Percentiles rank a stretch among this genome's conserved stretches.
Conservation (phyloP, 2,888 invertebrate genomes). For the Fabriciana adippe region DNA sequence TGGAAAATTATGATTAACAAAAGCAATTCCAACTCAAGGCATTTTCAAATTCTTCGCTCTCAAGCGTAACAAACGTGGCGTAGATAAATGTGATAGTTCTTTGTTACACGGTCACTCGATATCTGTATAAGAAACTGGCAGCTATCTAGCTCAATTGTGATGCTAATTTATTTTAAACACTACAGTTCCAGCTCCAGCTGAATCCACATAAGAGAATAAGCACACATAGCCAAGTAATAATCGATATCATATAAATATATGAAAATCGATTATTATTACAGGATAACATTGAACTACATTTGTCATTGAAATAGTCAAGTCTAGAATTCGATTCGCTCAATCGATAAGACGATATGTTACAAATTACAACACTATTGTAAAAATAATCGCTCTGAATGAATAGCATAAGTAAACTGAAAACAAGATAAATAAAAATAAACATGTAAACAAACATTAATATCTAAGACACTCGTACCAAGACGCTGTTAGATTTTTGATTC, state of each 20-base stretch:
- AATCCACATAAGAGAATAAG: constrained; percentile 24
- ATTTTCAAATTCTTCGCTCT: constrained; percentile 13
- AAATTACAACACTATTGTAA: background rate
- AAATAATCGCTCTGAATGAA: constrained; percentile 45
- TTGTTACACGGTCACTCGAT: constrained; percentile 40
- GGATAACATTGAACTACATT: too few species aligned
- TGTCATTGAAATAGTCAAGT: background rate
- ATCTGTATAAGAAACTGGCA: constrained; percentile 41
- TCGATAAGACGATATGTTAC: background rate
- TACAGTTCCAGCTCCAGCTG: constrained; percentile 16
- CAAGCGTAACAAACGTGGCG: constrained; percentile 34
- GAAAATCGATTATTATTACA: too few species aligned
- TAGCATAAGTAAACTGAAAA: constrained; percentile 57
- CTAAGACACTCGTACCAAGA: constrained; percentile 80
- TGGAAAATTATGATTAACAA: too few species aligned
- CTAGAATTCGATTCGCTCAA: background rate
- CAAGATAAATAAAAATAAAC: constrained; percentile 50
- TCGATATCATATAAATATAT: background rate
- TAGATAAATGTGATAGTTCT: constrained; percentile 41
- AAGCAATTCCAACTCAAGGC: constrained; percentile 3
- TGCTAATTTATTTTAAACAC: constrained; percentile 39
- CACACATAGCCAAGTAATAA: background rate
- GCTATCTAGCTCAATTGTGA: constrained; percentile 45
- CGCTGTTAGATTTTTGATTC: constrained; percentile 72
- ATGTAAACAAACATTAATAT: constrained; percentile 59